phyloP scores from a whole-genome alignment of 2,888 invertebrate genomes.

The Eristalinus aeneus region DNA sequence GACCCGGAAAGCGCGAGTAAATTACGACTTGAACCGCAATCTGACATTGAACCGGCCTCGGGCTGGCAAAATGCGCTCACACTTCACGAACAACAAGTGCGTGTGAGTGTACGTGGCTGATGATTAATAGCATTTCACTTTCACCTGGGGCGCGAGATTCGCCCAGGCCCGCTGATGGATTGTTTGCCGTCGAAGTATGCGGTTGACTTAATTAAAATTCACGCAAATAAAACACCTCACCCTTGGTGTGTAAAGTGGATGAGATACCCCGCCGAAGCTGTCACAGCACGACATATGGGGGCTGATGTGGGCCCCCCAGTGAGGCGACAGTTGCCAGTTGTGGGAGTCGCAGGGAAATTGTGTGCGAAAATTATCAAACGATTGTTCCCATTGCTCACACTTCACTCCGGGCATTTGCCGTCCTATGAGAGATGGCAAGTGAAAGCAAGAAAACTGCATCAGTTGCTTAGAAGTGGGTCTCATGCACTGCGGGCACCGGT shows the following conservation, averaged over 20 bases:
- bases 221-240: constrained; percentile 36
- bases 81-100: constrained; percentile 11
- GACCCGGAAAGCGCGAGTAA: constrained; percentile 5
- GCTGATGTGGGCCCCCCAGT: constrained; percentile 38
- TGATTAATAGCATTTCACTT: constrained; percentile 65
- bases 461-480: not conserved
- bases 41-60: constrained; percentile 39
- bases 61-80: constrained; percentile 1
- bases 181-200: constrained; percentile 33
- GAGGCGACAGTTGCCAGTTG: not conserved
- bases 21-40: constrained; percentile 1
- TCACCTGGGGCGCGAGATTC: constrained; percentile 39
- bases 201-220: constrained; percentile 57
- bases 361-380: constrained; percentile 16
- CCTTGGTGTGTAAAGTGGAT: not conserved
- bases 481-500: not conserved
- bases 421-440: constrained; percentile 50
- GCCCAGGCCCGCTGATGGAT: constrained; percentile 28
- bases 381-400: constrained; percentile 43
- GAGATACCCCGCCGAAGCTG: constrained; percentile 7
- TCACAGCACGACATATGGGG: constrained; percentile 31
- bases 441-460: constrained; percentile 42
- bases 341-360: constrained; percentile 38
- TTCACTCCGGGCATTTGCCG: constrained; percentile 8
- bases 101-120: constrained; percentile 4